These are phyloP conservation scores for Falco biarmicus DNA, from an alignment of 2,797 vertebrate species.

Conservation along the genomic window DNA sequence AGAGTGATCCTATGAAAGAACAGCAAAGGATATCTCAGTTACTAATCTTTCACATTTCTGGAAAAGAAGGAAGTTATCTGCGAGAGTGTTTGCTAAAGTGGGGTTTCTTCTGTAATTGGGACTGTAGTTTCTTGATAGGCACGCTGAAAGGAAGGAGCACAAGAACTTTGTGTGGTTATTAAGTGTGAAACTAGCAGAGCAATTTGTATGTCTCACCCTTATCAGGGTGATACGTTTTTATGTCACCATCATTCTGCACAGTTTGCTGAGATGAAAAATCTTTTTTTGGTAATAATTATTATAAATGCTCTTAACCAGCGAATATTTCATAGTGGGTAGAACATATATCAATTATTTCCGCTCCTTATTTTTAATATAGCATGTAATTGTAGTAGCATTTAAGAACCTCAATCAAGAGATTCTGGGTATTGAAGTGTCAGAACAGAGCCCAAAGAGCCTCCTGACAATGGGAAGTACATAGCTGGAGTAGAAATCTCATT, in stretches of 20 bases:
- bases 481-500: neutral
- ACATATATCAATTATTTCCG: neutral
- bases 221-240: neutral
- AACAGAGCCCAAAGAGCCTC: neutral
- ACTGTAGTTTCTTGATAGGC: neutral
- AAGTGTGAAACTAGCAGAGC: neutral
- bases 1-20: neutral
- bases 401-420: neutral
- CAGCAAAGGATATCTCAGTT: neutral
- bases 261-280: neutral
- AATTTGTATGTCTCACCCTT: neutral
- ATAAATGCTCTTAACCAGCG: neutral
- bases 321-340: neutral
- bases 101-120: neutral
- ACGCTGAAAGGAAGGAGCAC: neutral
- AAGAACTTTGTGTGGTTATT: neutral
- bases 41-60: neutral
- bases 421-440: neutral
- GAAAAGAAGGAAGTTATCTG: neutral
- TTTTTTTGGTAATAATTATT: neutral
- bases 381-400: neutral
- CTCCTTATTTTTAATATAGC: neutral
- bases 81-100: neutral
- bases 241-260: neutral
- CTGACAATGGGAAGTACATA: neutral